A percentile compares a stretch with the other conserved stretches of the same genome.
Conservation (phyloP, 64 coral and sea anemone species). For the Montipora foliosa region DNA sequence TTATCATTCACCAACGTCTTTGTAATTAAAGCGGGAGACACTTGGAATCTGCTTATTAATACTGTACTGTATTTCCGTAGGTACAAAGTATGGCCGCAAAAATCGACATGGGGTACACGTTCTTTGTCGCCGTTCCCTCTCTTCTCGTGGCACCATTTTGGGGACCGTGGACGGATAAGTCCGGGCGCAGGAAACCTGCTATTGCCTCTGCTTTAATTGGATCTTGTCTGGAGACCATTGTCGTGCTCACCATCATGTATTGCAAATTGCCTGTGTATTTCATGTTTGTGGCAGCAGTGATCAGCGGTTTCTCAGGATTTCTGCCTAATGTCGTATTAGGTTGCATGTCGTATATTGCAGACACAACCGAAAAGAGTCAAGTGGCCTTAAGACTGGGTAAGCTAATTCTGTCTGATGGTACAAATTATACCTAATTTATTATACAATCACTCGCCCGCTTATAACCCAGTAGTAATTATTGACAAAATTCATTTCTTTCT, state of each 20-base stretch:
- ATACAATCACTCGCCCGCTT: no score
- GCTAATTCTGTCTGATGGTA: background rate
- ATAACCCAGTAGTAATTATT: no score
- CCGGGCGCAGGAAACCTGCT: constrained; percentile 17
- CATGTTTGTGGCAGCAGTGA: constrained; percentile 1
- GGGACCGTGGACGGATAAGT: constrained; percentile 65
- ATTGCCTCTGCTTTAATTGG: constrained; percentile 33
- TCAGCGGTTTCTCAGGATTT: constrained; percentile 25
- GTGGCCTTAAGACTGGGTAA: constrained; percentile 24
- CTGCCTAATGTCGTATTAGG: background rate
- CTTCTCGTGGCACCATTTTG: constrained; percentile 45
- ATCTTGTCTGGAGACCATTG: background rate
- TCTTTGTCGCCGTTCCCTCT: background rate
- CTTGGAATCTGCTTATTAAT: no score
- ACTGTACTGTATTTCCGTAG: constrained; percentile 1
- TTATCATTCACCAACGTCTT: no score
- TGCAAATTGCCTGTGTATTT: constrained; percentile 18
- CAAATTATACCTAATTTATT: background rate
- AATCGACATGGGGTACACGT: constrained; percentile 48
- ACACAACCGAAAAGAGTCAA: constrained; percentile 1
- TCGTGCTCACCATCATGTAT: constrained; percentile 30
- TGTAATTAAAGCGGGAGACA: no score
- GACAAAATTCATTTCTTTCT: no score
- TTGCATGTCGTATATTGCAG: constrained; percentile 42
- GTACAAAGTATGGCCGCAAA: constrained; percentile 70